phyloP scores from a whole-genome alignment of 1,140 invertebrate species.

The Penaeus japonicus region DNA sequence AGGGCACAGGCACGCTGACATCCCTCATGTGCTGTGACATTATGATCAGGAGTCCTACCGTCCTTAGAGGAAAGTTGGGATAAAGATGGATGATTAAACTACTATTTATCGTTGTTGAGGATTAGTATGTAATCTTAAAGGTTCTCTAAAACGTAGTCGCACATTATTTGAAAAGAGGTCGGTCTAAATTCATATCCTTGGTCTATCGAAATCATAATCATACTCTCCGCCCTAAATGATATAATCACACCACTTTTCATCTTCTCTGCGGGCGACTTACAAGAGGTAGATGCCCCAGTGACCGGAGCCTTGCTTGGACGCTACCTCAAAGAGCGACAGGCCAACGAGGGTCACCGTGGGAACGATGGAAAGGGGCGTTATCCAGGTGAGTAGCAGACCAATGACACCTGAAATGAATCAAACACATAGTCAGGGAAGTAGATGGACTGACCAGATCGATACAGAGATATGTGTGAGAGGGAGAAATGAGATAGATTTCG shows the following conservation, averaged over 20 bases:
- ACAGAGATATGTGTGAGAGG: too few relatives aligned
- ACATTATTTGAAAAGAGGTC: too few relatives aligned
- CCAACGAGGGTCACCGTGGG: slow-evolving; percentile 66
- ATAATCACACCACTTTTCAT: not conserved
- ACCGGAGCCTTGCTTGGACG: slow-evolving; percentile 61
- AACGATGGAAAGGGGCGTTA: slow-evolving; percentile 66
- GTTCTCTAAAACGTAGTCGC: too few relatives aligned
- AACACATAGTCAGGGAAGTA: too few relatives aligned
- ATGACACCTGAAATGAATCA: slow-evolving; percentile 60
- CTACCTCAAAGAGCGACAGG: slow-evolving; percentile 63
- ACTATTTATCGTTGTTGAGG: too few relatives aligned
- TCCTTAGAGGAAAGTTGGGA: slow-evolving; percentile 68
- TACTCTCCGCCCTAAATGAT: not conserved
- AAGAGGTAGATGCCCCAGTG: slow-evolving; percentile 64
- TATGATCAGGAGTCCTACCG: slow-evolving; percentile 78
- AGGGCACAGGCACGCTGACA: slow-evolving; percentile 71
- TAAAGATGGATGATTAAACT: not conserved
- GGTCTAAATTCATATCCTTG: too few relatives aligned
- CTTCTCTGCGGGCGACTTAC: slow-evolving; percentile 60
- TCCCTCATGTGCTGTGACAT: slow-evolving; percentile 83
- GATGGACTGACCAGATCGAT: too few relatives aligned
- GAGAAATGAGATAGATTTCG: too few relatives aligned
- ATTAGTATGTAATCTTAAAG: too few relatives aligned
- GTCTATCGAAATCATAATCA: too few relatives aligned
- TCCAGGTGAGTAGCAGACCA: slow-evolving; percentile 64